These are phyloP conservation scores for Liparis tanakae DNA, from an alignment of 2,797 vertebrate genomes.

Conservation along the genomic window DNA sequence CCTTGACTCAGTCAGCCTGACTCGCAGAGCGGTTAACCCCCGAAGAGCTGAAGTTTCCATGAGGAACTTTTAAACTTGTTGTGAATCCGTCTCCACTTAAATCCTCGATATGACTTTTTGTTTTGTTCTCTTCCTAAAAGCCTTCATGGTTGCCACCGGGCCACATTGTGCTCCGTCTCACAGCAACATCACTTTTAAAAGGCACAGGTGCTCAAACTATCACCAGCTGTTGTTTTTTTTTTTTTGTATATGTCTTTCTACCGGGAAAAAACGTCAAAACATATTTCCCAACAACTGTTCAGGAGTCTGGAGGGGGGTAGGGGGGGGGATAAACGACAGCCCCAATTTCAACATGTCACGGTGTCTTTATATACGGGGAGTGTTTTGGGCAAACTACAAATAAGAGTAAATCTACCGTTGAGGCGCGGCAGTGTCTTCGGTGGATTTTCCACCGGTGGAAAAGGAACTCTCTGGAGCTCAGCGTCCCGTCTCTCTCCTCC, in stretches of 20 bases:
- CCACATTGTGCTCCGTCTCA: background rate
- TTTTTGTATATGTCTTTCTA: too few species aligned
- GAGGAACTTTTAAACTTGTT: background rate
- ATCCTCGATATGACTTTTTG: too few species aligned
- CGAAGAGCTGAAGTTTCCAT: constrained; percentile 1
- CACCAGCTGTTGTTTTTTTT: background rate
- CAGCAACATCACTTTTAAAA: background rate
- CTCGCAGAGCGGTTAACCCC: constrained; percentile 21
- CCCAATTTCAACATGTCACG: constrained; percentile 22
- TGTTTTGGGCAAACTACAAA: constrained; percentile 51
- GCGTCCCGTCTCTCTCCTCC: background rate
- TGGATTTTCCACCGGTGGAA: constrained; percentile 56
- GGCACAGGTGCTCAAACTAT: background rate
- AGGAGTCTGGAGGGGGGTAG: background rate
- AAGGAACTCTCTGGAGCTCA: constrained; percentile 56
- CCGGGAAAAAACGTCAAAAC: background rate
- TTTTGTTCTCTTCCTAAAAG: background rate
- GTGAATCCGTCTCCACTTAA: background rate
- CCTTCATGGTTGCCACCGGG: background rate
- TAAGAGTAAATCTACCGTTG: constrained; percentile 45
- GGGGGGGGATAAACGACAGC: background rate
- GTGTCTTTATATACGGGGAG: constrained; percentile 15
- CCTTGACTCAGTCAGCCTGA: constrained; percentile 40
- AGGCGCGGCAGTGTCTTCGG: constrained; percentile 50
- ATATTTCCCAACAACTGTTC: background rate